Conservation (phyloP, 2,888 invertebrate species). For the Thalpophila matura region DNA sequence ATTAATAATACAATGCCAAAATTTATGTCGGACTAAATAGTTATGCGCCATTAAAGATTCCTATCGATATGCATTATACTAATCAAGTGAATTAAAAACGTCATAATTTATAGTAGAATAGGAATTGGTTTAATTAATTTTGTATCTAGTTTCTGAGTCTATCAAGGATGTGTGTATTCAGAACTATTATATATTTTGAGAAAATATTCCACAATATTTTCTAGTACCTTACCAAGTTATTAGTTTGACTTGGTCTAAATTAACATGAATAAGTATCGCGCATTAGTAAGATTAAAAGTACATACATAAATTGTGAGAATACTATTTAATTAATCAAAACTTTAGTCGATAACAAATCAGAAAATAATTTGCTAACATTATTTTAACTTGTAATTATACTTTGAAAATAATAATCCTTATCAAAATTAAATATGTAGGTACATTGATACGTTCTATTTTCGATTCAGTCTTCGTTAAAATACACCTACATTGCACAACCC, state of each 20-base stretch:
- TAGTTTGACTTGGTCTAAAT: too few species aligned
- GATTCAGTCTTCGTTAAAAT: neutral
- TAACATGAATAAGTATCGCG: too few species aligned
- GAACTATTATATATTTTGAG: neutral
- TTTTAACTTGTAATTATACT: too few species aligned
- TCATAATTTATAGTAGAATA: slow-evolving; percentile 62
- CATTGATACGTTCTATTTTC: neutral
- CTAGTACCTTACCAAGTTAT: too few species aligned
- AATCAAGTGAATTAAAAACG: slow-evolving; percentile 54
- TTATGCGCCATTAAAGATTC: slow-evolving; percentile 40
- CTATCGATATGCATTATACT: slow-evolving; percentile 45
- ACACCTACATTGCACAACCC: slow-evolving; percentile 41
- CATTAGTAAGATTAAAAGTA: too few species aligned
- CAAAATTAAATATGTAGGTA: too few species aligned
- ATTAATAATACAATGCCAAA: slow-evolving; percentile 6
- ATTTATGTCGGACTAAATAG: slow-evolving; percentile 32
- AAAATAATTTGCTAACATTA: too few species aligned
- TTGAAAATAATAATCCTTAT: neutral
- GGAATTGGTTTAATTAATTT: slow-evolving; percentile 75
- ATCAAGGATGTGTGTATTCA: slow-evolving; percentile 41
- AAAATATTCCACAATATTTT: neutral
- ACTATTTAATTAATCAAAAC: too few species aligned
- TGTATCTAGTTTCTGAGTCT: slow-evolving; percentile 69
- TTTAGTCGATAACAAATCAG: too few species aligned
- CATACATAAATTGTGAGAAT: too few species aligned